Evolutionary conservation across 2,888 invertebrate species (phyloP).

Genomic region (Lomographa bimaculata): DNA sequence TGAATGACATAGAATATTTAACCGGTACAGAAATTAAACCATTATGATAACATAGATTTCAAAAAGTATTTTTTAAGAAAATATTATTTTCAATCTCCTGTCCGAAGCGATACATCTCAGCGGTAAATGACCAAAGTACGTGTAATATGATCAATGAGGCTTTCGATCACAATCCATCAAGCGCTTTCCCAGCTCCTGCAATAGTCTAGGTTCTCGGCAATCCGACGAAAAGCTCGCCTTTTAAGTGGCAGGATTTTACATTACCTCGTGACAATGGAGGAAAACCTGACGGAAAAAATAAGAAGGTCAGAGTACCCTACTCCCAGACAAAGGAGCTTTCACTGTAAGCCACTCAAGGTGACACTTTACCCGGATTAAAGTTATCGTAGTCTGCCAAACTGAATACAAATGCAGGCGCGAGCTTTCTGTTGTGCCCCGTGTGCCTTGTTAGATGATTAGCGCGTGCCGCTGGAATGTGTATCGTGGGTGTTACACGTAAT

Average conservation of each 20-base stretch:
- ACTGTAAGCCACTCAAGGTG: constrained; percentile 79
- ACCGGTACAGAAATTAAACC: background rate
- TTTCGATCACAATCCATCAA: constrained; percentile 78
- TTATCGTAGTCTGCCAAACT: constrained; percentile 80
- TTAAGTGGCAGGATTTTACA: constrained; percentile 68
- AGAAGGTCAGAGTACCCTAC: constrained; percentile 69
- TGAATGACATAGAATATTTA: constrained; percentile 19
- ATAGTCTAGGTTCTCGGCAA: constrained; percentile 57
- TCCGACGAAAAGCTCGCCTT: constrained; percentile 57
- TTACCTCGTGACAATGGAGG: constrained; percentile 66
- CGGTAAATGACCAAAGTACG: constrained; percentile 68
- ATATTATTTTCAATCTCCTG: constrained; percentile 45
- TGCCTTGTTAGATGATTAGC: constrained; percentile 56
- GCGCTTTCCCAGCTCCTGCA: constrained; percentile 43
- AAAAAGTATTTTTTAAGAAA: constrained; percentile 1
- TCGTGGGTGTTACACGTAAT: constrained; percentile 18
- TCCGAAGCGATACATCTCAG: constrained; percentile 52
- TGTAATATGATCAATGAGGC: constrained; percentile 72
- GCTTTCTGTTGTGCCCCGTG: constrained; percentile 46
- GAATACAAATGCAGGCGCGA: constrained; percentile 75
- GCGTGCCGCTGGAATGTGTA: constrained; percentile 25
- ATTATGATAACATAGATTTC: too few relatives aligned
- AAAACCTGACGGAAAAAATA: constrained; percentile 74
- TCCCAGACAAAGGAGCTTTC: constrained; percentile 77
- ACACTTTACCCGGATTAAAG: constrained; percentile 81